These are phyloP conservation scores for Bradysia coprophila DNA, from an alignment of 1,140 invertebrate genomes.

Conservation along the genomic window DNA sequence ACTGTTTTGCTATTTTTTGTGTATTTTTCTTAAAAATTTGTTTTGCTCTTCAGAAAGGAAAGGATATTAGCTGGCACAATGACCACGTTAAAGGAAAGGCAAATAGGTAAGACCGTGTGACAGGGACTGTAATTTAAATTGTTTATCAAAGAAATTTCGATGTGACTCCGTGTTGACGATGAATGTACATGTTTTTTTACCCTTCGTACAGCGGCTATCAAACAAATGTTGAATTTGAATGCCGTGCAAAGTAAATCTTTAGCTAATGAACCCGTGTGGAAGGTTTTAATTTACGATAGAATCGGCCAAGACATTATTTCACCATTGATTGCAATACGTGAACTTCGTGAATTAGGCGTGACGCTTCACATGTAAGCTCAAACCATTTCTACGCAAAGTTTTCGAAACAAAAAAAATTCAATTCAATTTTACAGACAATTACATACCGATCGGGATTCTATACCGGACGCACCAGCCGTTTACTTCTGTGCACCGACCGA, in stretches of 20 bases:
- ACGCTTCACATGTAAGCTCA: conserved; percentile 84
- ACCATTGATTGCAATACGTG: conserved; percentile 87
- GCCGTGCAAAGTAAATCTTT: conserved; percentile 51
- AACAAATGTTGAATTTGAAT: conserved; percentile 91
- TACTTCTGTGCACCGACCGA: conserved; percentile 97
- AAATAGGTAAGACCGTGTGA: too few species aligned
- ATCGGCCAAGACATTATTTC: conserved; percentile 97
- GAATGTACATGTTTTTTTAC: too few species aligned
- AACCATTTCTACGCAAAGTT: not conserved
- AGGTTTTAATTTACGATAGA: conserved; percentile 90
- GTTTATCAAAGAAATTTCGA: too few species aligned
- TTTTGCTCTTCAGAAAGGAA: too few species aligned
- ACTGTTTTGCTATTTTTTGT: too few species aligned
- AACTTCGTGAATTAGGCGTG: conserved; percentile 87
- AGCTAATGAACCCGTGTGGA: conserved; percentile 78
- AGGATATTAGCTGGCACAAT: too few species aligned
- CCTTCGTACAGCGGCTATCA: conserved; percentile 76
- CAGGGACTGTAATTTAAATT: too few species aligned
- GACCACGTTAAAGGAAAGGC: too few species aligned
- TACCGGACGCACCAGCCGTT: conserved; percentile 95
- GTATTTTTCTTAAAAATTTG: too few species aligned
- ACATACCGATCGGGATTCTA: conserved; percentile 84
- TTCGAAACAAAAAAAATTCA: not conserved
- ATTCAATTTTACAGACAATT: conserved; percentile 51
- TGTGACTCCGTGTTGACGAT: too few species aligned